These are phyloP conservation scores for Drosophila fuyamai DNA, from an alignment of 1,140 invertebrate species.

Conservation along the genomic window DNA sequence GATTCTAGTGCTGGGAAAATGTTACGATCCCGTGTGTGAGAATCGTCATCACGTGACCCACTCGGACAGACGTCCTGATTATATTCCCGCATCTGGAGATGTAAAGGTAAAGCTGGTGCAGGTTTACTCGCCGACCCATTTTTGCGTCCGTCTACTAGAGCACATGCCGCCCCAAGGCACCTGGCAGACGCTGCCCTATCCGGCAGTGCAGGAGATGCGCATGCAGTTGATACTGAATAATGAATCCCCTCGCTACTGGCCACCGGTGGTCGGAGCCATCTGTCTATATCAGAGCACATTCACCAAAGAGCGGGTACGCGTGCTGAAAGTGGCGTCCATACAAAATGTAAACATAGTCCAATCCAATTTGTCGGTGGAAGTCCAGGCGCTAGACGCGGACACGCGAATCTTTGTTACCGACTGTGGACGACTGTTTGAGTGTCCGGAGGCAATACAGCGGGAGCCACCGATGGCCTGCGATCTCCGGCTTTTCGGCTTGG, in stretches of 20 bases:
- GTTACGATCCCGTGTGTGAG: constrained; percentile 23
- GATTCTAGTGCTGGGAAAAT: constrained; percentile 37
- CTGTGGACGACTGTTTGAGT: constrained; percentile 31
- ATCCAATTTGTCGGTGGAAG: constrained; percentile 21
- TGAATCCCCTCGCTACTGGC: constrained; percentile 39
- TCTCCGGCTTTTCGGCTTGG: constrained; percentile 26
- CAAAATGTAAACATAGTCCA: constrained; percentile 19
- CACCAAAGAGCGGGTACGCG: constrained; percentile 45
- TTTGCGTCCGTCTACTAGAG: constrained; percentile 52
- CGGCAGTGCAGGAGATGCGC: constrained; percentile 9
- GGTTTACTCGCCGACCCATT: constrained; percentile 52
- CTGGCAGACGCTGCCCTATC: constrained; percentile 3
- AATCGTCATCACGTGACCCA: constrained; percentile 25
- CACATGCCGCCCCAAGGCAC: constrained; percentile 14
- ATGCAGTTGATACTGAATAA: constrained; percentile 15
- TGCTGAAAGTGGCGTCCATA: constrained; percentile 47
- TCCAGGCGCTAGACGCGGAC: constrained; percentile 54
- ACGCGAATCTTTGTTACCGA: constrained; percentile 36
- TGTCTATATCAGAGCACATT: constrained; percentile 20
- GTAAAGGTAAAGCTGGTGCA: constrained; percentile 37
- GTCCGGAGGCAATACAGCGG: constrained; percentile 13
- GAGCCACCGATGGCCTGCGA: constrained; percentile 28
- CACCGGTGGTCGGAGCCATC: constrained; percentile 32
- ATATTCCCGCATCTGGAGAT: constrained; percentile 28
- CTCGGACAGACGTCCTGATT: constrained; percentile 3